phyloP scores from a whole-genome alignment of 1,140 invertebrate genomes.

The Diabrotica virgifera region DNA sequence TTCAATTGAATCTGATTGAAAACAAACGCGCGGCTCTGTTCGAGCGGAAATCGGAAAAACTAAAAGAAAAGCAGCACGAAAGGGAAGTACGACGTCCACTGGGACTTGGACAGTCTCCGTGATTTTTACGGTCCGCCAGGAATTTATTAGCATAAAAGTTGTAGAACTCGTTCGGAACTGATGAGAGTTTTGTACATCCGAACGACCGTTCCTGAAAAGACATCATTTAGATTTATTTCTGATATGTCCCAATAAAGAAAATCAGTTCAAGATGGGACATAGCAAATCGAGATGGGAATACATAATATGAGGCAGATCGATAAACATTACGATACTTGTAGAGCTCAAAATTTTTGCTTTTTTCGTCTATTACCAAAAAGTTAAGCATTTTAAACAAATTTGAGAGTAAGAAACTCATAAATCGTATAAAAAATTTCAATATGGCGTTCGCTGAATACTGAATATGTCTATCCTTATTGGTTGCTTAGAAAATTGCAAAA shows the following conservation, averaged over 20 bases:
- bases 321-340: no score
- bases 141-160: conserved; percentile 17
- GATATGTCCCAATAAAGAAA: neutral
- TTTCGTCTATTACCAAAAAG: no score
- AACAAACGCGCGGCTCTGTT: conserved; percentile 6
- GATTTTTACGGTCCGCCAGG: conserved; percentile 11
- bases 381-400: no score
- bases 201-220: neutral
- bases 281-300: no score
- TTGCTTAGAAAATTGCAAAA: no score
- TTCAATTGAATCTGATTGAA: conserved; percentile 8
- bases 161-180: conserved; percentile 18
- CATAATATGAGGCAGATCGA: no score
- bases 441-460: no score
- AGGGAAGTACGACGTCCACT: neutral
- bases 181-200: conserved; percentile 14
- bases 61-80: neutral
- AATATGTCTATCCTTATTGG: no score
- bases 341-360: no score
- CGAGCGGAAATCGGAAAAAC: conserved; percentile 7
- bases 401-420: no score
- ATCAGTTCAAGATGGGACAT: neutral
- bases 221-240: conserved; percentile 1
- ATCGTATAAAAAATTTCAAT: no score
- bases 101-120: conserved; percentile 3